Percentiles rank a stretch among this genome's conserved stretches.
Conservation (phyloP, 2,113 vertebrate genomes). For the Chaetodon trifascialis region DNA sequence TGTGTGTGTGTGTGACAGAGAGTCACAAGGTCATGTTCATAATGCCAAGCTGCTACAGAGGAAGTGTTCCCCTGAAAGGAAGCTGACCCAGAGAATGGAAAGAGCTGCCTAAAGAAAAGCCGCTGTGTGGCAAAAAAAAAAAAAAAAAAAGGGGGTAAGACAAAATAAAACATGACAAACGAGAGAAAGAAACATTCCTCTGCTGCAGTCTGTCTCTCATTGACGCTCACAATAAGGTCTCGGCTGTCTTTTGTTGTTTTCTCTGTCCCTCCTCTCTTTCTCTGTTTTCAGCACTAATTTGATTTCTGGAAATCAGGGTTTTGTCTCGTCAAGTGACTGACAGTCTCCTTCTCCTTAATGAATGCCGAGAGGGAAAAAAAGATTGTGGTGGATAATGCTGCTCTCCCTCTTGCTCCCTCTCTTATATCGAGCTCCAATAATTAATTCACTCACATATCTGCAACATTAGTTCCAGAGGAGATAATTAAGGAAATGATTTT, state of each 20-base stretch:
- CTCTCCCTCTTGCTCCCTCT: conserved; percentile 60
- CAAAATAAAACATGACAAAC: conserved; percentile 54
- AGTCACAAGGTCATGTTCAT: conserved; percentile 51
- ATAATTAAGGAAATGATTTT: conserved; percentile 83
- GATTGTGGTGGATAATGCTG: conserved; percentile 76
- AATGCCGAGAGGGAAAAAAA: conserved; percentile 54
- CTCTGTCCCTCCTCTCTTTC: conserved; percentile 64
- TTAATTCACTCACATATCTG: conserved; percentile 82
- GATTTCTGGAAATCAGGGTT: conserved; percentile 79
- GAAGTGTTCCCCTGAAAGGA: conserved; percentile 40
- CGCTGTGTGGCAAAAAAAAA: conserved; percentile 8
- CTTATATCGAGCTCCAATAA: conserved; percentile 80
- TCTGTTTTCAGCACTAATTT: conserved; percentile 76
- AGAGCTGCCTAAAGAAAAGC: conserved; percentile 35
- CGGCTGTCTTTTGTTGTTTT: conserved; percentile 74
- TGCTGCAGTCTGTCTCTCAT: conserved; percentile 44
- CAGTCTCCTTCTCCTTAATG: conserved; percentile 77
- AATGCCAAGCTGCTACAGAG: conserved; percentile 45
- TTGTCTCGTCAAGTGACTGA: conserved; percentile 78
- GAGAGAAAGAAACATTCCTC: conserved; percentile 61
- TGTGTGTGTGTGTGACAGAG: background rate
- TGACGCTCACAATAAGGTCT: conserved; percentile 70
- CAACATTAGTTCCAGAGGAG: conserved; percentile 81
- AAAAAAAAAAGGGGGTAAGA: background rate
- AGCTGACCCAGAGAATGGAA: conserved; percentile 42